These are phyloP conservation scores for Scomber scombrus DNA, from an alignment of 2,113 vertebrate genomes.

Conservation along the genomic window DNA sequence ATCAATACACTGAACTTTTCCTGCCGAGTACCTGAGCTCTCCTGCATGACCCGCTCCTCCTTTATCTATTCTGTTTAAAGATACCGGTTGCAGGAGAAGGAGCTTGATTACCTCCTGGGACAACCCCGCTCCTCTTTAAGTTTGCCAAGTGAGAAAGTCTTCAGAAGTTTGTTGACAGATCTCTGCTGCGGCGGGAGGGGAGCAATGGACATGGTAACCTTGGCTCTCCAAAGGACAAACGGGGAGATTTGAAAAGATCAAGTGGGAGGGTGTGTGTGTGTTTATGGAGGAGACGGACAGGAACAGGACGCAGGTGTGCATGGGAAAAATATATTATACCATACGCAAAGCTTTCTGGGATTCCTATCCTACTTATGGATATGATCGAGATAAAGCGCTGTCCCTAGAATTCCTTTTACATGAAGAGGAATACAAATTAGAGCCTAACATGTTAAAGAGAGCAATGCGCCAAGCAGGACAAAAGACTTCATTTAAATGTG, in stretches of 20 bases:
- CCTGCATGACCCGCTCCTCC: constrained; percentile 72
- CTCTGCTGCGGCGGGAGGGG: constrained; percentile 68
- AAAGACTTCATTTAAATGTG: neutral
- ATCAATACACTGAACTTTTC: constrained; percentile 80
- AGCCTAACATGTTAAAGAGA: neutral
- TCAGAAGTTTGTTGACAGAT: constrained; percentile 82
- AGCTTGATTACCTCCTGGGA: constrained; percentile 80
- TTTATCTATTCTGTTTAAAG: constrained; percentile 82
- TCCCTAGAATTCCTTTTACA: neutral
- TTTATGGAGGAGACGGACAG: constrained; percentile 59
- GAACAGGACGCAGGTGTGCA: constrained; percentile 12
- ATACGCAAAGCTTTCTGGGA: neutral
- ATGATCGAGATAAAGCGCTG: neutral
- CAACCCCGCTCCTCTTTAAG: constrained; percentile 70
- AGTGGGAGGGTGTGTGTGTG: constrained; percentile 61
- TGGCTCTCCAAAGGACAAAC: constrained; percentile 77
- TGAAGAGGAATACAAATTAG: neutral
- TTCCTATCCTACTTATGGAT: neutral
- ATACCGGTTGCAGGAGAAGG: constrained; percentile 62
- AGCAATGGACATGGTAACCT: constrained; percentile 76
- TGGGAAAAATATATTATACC: neutral
- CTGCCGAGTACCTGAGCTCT: constrained; percentile 75
- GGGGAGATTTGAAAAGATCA: constrained; percentile 76
- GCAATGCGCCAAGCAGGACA: neutral
- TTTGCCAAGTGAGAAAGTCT: constrained; percentile 75